Evolutionary conservation across 2,888 invertebrate species (phyloP), one percentile per base, ranked within the genome.

Genomic region (Miltochrista miniata): DNA sequence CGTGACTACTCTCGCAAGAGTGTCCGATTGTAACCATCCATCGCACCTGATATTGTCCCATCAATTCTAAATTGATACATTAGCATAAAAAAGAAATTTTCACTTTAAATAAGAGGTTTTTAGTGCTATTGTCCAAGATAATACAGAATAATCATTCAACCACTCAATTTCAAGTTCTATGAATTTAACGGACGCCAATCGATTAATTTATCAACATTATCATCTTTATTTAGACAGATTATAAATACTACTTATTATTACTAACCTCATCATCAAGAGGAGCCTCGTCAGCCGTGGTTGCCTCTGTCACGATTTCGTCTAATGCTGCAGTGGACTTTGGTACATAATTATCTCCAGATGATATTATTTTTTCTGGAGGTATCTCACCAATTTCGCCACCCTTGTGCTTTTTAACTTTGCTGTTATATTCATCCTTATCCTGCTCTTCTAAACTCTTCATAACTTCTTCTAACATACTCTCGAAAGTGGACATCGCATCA

Each of bases 321-420:
- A 33, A 69, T 56, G 51, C 47, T 7, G 79, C 81, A 12, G 85
- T 83, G 0, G 79, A 64, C 54, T 77, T 83, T n/a, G 70, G 61
- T 18, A 70, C 64, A 50, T 78, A 76, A 45, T 69, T 77, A 45
- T 88, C 89, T 51, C 76, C 89, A 5, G 87, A 83, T 15, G 84
- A 74, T 57, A 89, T 87, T 9, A 87, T 79, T 61, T 78, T 86
- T 58, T 92, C 92, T 1, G 92, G 92, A 13, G 92, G 92, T 59
- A 92, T 92, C 68, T 92, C 92, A 2, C 92, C 92, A 40, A 92
- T 92, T 70, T 92, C 92, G 13, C 92, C 92, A 2, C 91, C 91
- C 66, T 91, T 91, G 41, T 92, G 92, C 68, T 92, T 92, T 85
- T 86, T 90, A 0, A 92, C 91, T 48, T 87, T 89, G 34, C 70